Evolutionary conservation across 1,140 invertebrate genomes (phyloP).

Genomic region (Caenorhabditis latens): DNA sequence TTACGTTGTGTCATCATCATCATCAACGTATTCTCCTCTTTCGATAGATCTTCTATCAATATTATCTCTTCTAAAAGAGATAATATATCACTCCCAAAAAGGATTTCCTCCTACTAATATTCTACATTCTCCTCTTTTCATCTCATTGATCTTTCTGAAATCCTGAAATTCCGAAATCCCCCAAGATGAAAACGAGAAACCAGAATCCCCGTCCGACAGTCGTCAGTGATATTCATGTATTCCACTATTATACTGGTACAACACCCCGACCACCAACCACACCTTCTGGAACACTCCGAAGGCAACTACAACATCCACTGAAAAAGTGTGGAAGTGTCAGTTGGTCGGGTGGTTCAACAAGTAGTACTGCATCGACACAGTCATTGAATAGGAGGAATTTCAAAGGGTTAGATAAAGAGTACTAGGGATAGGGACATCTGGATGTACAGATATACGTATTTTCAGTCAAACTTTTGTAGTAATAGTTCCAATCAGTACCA

Average conservation of each 20-base stretch:
- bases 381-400: slow-evolving; percentile 12
- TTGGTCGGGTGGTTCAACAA: slow-evolving; percentile 24
- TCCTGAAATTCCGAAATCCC: too few species aligned
- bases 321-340: slow-evolving; percentile 31
- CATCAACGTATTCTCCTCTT: neutral
- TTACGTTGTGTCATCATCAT: neutral
- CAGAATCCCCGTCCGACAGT: neutral
- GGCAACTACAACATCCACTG: neutral
- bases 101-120: neutral
- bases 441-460: neutral
- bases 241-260: slow-evolving; percentile 51
- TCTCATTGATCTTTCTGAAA: neutral
- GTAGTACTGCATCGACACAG: slow-evolving; percentile 1
- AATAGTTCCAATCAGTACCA: too few species aligned
- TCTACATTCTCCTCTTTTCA: neutral
- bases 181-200: slow-evolving; percentile 2
- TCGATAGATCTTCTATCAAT: neutral
- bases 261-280: slow-evolving; percentile 6
- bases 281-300: neutral
- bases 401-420: neutral
- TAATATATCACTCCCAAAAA: neutral
- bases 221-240: slow-evolving; percentile 51
- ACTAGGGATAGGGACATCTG: neutral
- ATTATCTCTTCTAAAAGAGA: neutral
- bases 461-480: too few species aligned